These are phyloP conservation scores for Benthosema pterotum DNA, from an alignment of 2,797 vertebrate species.

Conservation along the genomic window DNA sequence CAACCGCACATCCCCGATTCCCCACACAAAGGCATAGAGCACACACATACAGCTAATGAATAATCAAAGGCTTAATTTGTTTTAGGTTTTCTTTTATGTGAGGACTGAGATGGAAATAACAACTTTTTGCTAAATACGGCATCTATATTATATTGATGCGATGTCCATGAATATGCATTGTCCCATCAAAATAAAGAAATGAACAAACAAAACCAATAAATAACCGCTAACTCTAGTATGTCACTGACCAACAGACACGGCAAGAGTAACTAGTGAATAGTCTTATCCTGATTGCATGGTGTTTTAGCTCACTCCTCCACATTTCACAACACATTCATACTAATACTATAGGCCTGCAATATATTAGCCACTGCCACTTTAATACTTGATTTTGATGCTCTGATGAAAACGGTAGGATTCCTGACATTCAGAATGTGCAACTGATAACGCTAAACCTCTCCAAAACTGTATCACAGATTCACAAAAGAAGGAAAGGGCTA, in stretches of 20 bases:
- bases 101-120: too few relatives aligned
- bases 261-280: conserved; percentile 53
- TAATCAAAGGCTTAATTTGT: too few relatives aligned
- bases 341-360: background rate
- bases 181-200: conserved; percentile 27
- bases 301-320: conserved; percentile 36
- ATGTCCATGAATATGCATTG: background rate
- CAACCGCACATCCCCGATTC: too few relatives aligned
- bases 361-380: conserved; percentile 11
- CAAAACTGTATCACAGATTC: background rate
- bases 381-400: conserved; percentile 9
- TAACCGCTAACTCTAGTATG: conserved; percentile 62
- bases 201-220: too few relatives aligned
- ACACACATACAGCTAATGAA: too few relatives aligned
- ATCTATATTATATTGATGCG: too few relatives aligned
- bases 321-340: conserved; percentile 28
- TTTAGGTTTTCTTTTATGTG: too few relatives aligned
- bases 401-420: background rate
- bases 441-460: background rate
- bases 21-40: background rate
- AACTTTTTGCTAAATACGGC: too few relatives aligned
- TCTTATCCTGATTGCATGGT: conserved; percentile 11
- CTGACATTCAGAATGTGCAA: background rate
- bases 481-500: too few relatives aligned
- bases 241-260: conserved; percentile 56